Conservation (phyloP, 2,113 vertebrate genomes). For the Vulpes ferrilata region DNA sequence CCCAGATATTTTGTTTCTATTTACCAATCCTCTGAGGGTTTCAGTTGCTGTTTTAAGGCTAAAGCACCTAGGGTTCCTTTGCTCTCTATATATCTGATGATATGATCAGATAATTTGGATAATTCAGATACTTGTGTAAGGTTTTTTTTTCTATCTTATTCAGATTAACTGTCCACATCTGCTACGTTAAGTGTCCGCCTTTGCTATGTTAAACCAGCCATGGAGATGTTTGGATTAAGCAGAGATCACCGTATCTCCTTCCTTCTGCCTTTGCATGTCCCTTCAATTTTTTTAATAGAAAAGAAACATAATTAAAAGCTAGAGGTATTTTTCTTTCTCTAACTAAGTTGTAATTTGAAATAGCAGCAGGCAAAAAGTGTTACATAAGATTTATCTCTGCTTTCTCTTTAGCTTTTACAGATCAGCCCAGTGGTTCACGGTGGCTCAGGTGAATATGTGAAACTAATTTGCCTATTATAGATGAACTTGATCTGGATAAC, state of each 20-base stretch:
- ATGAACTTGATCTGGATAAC: background rate
- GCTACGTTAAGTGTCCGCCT: too few relatives aligned
- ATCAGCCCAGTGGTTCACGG: background rate
- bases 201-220: background rate
- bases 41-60: background rate
- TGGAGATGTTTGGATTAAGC: background rate
- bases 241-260: background rate
- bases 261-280: background rate
- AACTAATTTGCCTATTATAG: slow-evolving; percentile 47
- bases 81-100: background rate
- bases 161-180: background rate
- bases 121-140: background rate
- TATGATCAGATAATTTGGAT: background rate
- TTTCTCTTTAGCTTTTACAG: background rate
- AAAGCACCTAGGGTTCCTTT: background rate
- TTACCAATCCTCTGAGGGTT: background rate
- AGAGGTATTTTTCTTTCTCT: slow-evolving; percentile 21
- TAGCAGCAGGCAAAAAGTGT: background rate
- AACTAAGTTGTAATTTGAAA: background rate
- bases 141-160: slow-evolving; percentile 24
- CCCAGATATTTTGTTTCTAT: background rate
- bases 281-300: background rate
- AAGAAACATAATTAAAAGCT: slow-evolving; percentile 26
- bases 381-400: background rate
- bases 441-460: background rate